Evolutionary conservation across 2,113 vertebrate species (phyloP), one percentile per base, ranked within the genome.

Genomic region (Nansenia antarctica): DNA sequence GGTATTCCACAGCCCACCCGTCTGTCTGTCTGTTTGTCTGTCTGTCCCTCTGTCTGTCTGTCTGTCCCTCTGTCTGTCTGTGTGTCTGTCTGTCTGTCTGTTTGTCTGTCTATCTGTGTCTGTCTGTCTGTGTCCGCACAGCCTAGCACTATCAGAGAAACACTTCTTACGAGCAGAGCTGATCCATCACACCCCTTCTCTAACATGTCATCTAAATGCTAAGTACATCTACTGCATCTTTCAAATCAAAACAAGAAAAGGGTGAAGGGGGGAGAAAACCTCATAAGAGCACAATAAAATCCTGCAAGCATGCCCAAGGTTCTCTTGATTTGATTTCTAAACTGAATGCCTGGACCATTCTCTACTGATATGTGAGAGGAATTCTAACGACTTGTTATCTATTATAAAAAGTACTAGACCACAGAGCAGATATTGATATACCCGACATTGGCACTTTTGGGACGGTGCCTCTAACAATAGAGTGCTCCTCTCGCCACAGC

Each of bases 121-220:
- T 64, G 45, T 77, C 79, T 62, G 37, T 76, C 67, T 30, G 9
- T 59, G 59, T 59, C 39, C 22, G 63, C 78, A 54, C 1, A 20
- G 73, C 57, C 67, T 27, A 14, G 61, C 57, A 31, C 78, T 73
- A 65, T 84, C 73, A 65, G 77, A 77, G 82, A 84, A 90, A 88
- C 82, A 78, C 78, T 72, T 68, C 82, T 84, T n/a, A 73, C 55
- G 81, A 82, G 83, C 77, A 84, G 75, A 70, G 55, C 85, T 86
- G 90, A 89, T 91, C 88, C 86, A 90, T 89, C 85, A 83, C 86
- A 83, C 76, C 85, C 88, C 85, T 87, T 76, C 74, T 59, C 77
- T 83, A 89, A 87, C 85, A 90, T 92, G 90, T 91, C 90, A 92
- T 92, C 92, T 92, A 92, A 91, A 93, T 93, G 88, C 92, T 92